Percentiles rank a stretch among this genome's conserved stretches.
Evolutionary conservation across 1,140 invertebrate genomes (phyloP).

Genomic region (Bombyx mori): DNA sequence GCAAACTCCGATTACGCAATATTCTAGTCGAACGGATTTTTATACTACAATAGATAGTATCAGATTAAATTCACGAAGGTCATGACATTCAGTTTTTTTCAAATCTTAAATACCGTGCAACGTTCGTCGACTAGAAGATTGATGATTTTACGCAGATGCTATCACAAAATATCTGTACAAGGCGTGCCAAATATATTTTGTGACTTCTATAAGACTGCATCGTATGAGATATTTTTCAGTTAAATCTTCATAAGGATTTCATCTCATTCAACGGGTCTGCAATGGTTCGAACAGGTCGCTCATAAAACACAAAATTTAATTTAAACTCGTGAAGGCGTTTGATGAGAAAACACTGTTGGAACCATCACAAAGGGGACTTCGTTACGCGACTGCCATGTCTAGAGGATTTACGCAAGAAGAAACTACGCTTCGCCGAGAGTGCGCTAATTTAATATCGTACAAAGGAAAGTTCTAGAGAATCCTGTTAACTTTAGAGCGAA

Average conservation of each 20-base stretch:
- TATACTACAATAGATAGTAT: too few species aligned
- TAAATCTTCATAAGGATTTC: not conserved
- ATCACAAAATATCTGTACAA: too few species aligned
- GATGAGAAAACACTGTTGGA: conserved; percentile 31
- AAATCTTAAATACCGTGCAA: too few species aligned
- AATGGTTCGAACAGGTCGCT: conserved; percentile 39
- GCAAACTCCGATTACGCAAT: conserved; percentile 30
- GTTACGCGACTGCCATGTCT: conserved; percentile 15
- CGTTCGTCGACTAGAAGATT: too few species aligned
- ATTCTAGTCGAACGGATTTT: too few species aligned
- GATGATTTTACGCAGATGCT: too few species aligned
- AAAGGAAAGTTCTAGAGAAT: conserved; percentile 44
- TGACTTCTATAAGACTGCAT: too few species aligned
- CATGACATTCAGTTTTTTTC: too few species aligned
- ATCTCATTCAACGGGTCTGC: conserved; percentile 31
- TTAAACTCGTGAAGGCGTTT: conserved; percentile 4
- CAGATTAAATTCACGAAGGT: too few species aligned
- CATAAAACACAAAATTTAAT: conserved; percentile 3
- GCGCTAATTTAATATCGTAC: conserved; percentile 46
- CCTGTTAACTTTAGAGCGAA: conserved; percentile 62
- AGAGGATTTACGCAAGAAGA: conserved; percentile 38
- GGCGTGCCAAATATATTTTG: too few species aligned
- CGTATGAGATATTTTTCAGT: too few species aligned
- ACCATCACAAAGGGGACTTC: conserved; percentile 42
- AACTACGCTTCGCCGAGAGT: conserved; percentile 57